Conservation (phyloP, 2,888 invertebrate species). For the Ceriagrion tenellum region DNA sequence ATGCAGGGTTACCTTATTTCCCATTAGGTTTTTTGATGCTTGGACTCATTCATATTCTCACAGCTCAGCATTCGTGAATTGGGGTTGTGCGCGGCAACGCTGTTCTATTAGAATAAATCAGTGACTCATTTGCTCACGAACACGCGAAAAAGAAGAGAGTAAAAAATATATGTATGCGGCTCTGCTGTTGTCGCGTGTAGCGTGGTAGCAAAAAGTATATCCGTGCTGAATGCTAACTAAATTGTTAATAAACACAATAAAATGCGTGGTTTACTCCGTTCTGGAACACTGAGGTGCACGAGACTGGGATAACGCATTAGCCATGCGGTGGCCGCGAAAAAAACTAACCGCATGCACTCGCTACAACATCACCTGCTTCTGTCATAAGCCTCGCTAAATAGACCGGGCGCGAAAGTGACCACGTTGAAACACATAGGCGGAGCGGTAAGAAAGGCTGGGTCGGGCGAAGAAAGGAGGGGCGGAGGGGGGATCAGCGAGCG, state of each 20-base stretch:
- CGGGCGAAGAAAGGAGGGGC: neutral
- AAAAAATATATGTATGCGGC: neutral
- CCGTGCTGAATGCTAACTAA: neutral
- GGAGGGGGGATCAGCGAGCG: neutral
- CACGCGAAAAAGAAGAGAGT: neutral
- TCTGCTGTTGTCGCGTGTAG: neutral
- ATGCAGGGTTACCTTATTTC: too few relatives aligned
- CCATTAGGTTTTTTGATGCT: too few relatives aligned
- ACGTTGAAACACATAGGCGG: neutral
- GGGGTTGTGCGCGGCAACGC: neutral
- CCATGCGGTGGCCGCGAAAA: neutral
- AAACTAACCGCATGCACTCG: neutral
- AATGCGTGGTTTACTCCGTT: neutral
- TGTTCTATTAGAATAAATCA: neutral
- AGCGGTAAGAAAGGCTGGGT: neutral
- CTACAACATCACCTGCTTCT: neutral
- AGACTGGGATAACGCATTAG: neutral
- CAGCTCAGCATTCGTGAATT: neutral
- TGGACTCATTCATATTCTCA: neutral
- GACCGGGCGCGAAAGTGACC: neutral
- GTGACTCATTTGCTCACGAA: neutral
- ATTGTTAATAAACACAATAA: neutral
- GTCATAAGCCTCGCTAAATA: neutral
- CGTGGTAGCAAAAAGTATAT: neutral
- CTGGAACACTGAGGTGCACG: neutral